These are phyloP conservation scores for Mycetomoellerius zeteki DNA, from an alignment of 1,140 invertebrate genomes.

Conservation along the genomic window DNA sequence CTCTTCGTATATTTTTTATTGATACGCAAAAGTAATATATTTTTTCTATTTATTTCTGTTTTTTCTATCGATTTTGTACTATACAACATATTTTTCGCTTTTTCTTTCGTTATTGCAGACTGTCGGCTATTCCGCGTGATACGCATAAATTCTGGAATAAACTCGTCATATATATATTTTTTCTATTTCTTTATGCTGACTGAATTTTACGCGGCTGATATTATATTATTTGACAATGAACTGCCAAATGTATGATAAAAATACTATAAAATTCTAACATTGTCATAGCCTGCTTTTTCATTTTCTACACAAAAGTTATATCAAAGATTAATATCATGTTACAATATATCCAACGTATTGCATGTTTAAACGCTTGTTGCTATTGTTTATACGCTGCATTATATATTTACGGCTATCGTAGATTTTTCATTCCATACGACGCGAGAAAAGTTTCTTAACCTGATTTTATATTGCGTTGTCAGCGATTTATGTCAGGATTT, in stretches of 20 bases:
- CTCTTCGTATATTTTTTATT: neutral
- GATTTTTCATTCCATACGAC: neutral
- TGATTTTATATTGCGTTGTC: slow-evolving; percentile 22
- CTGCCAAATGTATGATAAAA: slow-evolving; percentile 12
- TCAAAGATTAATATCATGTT: neutral
- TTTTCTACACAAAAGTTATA: slow-evolving; percentile 23
- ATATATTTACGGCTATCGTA: neutral
- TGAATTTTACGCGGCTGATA: slow-evolving; percentile 23
- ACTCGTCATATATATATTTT: neutral
- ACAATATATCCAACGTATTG: neutral
- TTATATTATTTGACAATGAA: neutral
- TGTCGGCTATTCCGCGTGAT: neutral
- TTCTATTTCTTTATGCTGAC: neutral
- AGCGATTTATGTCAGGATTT: neutral
- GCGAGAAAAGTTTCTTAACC: neutral
- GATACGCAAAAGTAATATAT: neutral
- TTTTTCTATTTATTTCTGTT: slow-evolving; percentile 22
- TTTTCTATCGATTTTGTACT: slow-evolving; percentile 24
- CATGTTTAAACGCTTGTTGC: neutral
- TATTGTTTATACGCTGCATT: slow-evolving; percentile 3
- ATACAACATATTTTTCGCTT: slow-evolving; percentile 7
- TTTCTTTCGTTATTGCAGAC: slow-evolving; percentile 8
- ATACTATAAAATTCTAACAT: neutral
- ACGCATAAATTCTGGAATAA: slow-evolving; percentile 22
- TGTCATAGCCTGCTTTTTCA: neutral